Evolutionary conservation across 2,797 vertebrate species (phyloP), one percentile per base, ranked within the genome.

Genomic region (Enteromius paludinosus): DNA sequence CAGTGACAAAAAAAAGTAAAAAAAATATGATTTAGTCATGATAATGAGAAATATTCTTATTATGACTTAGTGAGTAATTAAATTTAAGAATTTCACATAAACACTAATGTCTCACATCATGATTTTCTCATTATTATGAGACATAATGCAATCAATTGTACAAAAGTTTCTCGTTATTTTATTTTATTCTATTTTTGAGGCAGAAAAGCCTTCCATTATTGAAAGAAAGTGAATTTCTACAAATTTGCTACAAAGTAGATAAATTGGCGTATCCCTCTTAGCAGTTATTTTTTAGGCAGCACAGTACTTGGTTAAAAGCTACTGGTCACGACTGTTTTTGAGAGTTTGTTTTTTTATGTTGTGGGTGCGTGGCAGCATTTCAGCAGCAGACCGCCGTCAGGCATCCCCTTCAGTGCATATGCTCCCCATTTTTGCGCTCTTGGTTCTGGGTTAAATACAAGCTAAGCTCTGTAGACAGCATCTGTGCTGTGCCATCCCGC

Each of bases 361-460:
- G 47, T 7, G 18, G 0, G 3, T 54, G 20, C 1, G 0, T 15
- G 11, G 18, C 47, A 54, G 11, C 3, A 0, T 72, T 20, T 23
- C 5, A 35, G 12, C 17, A 1, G 17, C 17, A 71, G 45, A 71
- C 12, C 4, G 43, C 45, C 4, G 0, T 30, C 10, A 30, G 25
- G 43, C 69, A 33, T 72, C 9, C 17, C 33, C 30, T 59, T 54
- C 35, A 28, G 54, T 62, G 9, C 54, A 76, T 64, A 47, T 78
- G 59, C 61, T 75, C 8, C 35, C 25, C 28, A 56, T 47, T 62
- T 64, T n/a, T 64, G 11, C 15, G 0, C 41, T 18, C 15, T 47
- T 64, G 54, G 23, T 77, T 78, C 56, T 49, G 75, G 38, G 41
- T 78, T 78, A 65, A 78, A 65, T 47, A n/a, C 8, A 62, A 65